Evolutionary conservation across 2,113 vertebrate species (phyloP), one percentile per base, ranked within the genome.

Genomic region (Nothobranchius kuhntae): DNA sequence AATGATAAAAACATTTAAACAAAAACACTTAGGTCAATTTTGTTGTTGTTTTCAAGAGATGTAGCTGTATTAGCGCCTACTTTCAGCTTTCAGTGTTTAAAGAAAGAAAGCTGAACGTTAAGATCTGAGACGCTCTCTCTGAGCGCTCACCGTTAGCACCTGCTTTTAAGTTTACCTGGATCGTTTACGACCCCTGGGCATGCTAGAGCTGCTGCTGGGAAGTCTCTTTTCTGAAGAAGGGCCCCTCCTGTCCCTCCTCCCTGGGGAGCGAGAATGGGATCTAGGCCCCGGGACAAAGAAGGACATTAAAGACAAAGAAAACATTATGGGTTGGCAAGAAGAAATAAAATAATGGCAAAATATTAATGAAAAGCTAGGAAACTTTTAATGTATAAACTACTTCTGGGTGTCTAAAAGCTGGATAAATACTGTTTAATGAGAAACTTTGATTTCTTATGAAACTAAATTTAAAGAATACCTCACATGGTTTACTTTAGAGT

Each of bases 181-280:
- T 54, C 91, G 93, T 0, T 95, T 94, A 44, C 90, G 92, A 11
- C 94, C 94, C 71, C 94, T 86, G 80, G 94, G 93, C 61, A 88
- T 87, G 0, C 92, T 86, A 0, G 96, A 94, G 68, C 94, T 95
- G 57, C 94, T 93, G 82, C 95, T 95, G 76, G 93, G 90, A 53
- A 94, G 85, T 63, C 93, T 92, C 71, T 93, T 90, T 44, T 97
- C 95, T 0, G 95, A 89, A 0, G 93, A 95, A 69, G 91, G 89
- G 6, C 87, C 88, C 72, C 91, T 91, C 61, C 95, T 93, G 73
- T 95, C 92, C 73, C 94, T 94, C 76, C 95, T 92, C 69, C 87
- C 80, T 0, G 95, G 96, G 1, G 97, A 98, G 84, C 92, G 92
- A 1, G 98, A 99, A 0, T 95, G 93, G 0, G 95, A 96, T 85